Conservation (phyloP, 2,113 vertebrate species). For the Bungarus multicinctus region DNA sequence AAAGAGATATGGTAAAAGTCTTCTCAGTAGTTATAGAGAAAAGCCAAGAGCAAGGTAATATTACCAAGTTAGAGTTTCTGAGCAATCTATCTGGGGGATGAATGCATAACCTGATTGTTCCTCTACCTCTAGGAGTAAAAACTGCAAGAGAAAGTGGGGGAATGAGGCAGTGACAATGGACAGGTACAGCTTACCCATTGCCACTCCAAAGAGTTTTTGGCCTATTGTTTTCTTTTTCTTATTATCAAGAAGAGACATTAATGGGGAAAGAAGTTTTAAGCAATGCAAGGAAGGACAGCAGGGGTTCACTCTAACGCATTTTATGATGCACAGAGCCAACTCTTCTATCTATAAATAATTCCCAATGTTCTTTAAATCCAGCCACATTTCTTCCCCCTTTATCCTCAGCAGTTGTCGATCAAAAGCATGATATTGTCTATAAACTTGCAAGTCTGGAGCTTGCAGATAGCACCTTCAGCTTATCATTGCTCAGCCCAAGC, state of each 20-base stretch:
- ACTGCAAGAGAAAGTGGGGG: background rate
- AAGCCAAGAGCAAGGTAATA: background rate
- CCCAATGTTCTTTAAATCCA: background rate
- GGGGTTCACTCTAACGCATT: background rate
- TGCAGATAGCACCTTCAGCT: background rate
- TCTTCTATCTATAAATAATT: background rate
- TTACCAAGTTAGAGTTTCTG: background rate
- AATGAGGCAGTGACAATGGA: background rate
- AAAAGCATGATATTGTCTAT: background rate
- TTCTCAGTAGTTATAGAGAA: background rate
- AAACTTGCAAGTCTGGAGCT: background rate
- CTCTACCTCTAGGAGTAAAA: background rate
- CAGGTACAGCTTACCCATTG: background rate
- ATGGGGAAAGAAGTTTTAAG: background rate
- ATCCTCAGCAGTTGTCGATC: background rate
- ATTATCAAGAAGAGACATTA: background rate
- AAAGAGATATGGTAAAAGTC: background rate
- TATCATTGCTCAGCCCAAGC: background rate
- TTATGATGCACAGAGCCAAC: background rate
- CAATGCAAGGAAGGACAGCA: background rate
- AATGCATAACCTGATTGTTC: background rate
- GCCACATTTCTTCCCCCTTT: background rate
- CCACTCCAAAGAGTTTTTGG: background rate
- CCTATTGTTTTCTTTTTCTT: background rate
- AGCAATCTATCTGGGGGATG: background rate